phyloP scores from a whole-genome alignment of 2,888 invertebrate genomes.

The Trachelus iudaicus region DNA sequence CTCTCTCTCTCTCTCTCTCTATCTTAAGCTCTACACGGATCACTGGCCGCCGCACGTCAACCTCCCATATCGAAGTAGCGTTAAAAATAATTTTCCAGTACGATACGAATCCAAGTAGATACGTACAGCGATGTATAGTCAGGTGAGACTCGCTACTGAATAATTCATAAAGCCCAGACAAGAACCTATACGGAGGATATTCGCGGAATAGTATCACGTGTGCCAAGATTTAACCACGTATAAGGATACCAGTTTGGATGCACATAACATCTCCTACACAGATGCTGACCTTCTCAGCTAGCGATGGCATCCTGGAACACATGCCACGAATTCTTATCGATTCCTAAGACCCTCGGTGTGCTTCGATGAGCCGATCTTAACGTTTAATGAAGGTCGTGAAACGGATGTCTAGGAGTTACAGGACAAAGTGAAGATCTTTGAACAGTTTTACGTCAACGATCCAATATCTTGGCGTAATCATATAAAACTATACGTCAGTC shows the following conservation, averaged over 20 bases:
- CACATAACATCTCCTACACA: not conserved
- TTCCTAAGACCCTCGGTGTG: not conserved
- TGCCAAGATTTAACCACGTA: not conserved
- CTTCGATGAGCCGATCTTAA: not conserved
- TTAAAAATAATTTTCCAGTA: not conserved
- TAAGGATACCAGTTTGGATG: not conserved
- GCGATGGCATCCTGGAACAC: not conserved
- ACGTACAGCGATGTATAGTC: not conserved
- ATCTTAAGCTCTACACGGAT: no score
- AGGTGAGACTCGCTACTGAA: not conserved
- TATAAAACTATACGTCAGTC: not conserved
- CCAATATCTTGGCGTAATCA: not conserved
- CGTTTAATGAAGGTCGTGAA: not conserved
- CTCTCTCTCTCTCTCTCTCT: no score
- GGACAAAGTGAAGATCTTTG: conserved; percentile 36
- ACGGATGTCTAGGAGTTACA: not conserved
- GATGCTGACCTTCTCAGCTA: not conserved
- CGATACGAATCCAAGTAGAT: not conserved
- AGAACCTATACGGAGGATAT: not conserved
- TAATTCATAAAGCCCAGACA: not conserved
- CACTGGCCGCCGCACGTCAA: no score
- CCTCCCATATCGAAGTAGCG: no score
- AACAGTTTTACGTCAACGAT: conserved; percentile 1
- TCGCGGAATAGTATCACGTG: not conserved
- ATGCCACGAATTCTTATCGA: not conserved